Percentiles rank a stretch among this genome's conserved stretches.
phyloP scores from a whole-genome alignment of 1,140 invertebrate species.

The Drosophila jambulina region DNA sequence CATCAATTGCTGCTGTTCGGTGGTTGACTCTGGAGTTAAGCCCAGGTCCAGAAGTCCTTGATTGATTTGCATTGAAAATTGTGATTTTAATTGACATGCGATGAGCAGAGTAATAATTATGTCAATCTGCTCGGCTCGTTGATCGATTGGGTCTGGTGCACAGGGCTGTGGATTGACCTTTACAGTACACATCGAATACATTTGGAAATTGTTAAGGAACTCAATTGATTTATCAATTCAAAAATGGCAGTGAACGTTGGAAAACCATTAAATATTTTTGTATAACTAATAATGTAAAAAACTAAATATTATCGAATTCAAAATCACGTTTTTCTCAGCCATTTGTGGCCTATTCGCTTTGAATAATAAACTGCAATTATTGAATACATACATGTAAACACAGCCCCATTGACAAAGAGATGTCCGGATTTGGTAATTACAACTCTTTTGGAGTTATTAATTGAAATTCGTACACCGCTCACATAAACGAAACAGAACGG shows the following conservation, averaged over 20 bases:
- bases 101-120: slow-evolving; percentile 68
- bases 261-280: not conserved
- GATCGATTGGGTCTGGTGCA: slow-evolving; percentile 54
- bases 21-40: slow-evolving; percentile 29
- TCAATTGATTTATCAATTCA: not conserved
- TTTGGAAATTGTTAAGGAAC: not conserved
- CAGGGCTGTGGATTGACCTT: slow-evolving; percentile 2
- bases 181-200: not conserved
- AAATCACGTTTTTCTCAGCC: not conserved
- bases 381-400: slow-evolving; percentile 35
- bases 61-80: slow-evolving; percentile 82
- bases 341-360: slow-evolving; percentile 15
- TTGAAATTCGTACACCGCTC: slow-evolving; percentile 53
- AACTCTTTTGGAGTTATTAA: slow-evolving; percentile 66
- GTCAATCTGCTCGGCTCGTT: slow-evolving; percentile 54
- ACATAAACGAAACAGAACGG: slow-evolving; percentile 42
- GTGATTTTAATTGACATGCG: slow-evolving; percentile 70
- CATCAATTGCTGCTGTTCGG: slow-evolving; percentile 68
- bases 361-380: slow-evolving; percentile 54
- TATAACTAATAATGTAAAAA: not conserved
- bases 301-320: not conserved
- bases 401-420: slow-evolving; percentile 9
- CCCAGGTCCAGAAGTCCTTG: slow-evolving; percentile 53
- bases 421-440: slow-evolving; percentile 57
- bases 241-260: not conserved